These are phyloP conservation scores for Ladona fulva DNA, from an alignment of 1,140 invertebrate genomes.

Conservation along the genomic window DNA sequence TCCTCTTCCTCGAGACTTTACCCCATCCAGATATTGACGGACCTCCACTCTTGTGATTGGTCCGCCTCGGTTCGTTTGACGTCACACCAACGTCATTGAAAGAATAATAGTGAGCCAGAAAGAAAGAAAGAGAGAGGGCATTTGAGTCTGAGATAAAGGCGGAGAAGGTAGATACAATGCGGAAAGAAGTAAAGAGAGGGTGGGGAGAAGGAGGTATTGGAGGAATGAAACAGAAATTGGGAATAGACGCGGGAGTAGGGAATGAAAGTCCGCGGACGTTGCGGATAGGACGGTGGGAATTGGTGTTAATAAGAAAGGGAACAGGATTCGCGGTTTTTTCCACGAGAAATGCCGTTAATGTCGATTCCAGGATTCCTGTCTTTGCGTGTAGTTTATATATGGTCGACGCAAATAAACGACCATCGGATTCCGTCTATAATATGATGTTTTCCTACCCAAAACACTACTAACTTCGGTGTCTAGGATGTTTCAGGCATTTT, in stretches of 20 bases:
- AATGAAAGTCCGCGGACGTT: background rate
- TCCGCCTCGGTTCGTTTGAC: conserved; percentile 1
- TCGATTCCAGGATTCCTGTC: too few species aligned
- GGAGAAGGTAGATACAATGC: background rate
- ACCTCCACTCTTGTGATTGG: conserved; percentile 2
- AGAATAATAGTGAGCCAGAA: background rate
- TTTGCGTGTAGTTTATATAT: too few species aligned
- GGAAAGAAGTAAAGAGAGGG: background rate
- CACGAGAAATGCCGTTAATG: too few species aligned
- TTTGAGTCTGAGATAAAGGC: background rate
- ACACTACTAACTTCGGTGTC: too few species aligned
- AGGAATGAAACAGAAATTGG: background rate
- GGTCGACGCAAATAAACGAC: too few species aligned
- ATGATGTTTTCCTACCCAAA: too few species aligned
- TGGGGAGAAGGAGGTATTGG: background rate
- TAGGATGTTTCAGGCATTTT: too few species aligned
- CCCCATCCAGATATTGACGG: background rate
- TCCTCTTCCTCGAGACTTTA: background rate
- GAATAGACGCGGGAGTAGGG: background rate
- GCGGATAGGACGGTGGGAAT: background rate
- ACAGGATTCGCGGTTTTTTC: too few species aligned
- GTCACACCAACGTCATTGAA: background rate
- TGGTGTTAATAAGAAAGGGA: too few species aligned
- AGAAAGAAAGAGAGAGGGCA: background rate
- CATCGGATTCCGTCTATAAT: too few species aligned